Evolutionary conservation across 1,140 invertebrate genomes (phyloP).

Genomic region (Drosophila sp.): DNA sequence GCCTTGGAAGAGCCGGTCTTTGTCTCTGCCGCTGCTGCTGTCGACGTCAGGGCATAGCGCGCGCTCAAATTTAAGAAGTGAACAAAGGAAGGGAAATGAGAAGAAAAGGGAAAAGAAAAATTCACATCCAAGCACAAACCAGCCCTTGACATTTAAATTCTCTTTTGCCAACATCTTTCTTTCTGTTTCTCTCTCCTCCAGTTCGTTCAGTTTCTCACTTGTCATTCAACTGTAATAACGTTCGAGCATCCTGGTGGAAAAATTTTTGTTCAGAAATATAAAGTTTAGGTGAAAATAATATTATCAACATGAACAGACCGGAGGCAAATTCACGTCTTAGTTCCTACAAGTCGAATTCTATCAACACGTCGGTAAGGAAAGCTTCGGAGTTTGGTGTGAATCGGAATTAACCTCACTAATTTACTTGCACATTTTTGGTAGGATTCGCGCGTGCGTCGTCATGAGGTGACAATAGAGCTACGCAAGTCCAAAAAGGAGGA

Average conservation of each 20-base stretch:
- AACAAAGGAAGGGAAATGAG: constrained; percentile 31
- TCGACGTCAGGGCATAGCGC: not conserved
- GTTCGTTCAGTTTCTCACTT: constrained; percentile 52
- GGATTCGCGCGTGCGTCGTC: constrained; percentile 94
- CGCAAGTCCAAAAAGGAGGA: constrained; percentile 97
- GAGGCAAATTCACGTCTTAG: constrained; percentile 64
- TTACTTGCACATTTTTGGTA: constrained; percentile 73
- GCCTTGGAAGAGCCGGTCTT: constrained; percentile 40
- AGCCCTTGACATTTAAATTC: constrained; percentile 42
- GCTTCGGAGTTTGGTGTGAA: not conserved
- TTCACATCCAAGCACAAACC: constrained; percentile 7
- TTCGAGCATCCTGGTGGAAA: not conserved
- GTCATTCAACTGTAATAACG: constrained; percentile 22
- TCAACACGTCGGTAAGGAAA: constrained; percentile 69
- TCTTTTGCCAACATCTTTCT: constrained; percentile 13
- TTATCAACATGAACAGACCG: constrained; percentile 66
- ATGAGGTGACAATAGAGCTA: constrained; percentile 94
- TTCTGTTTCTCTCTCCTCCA: constrained; percentile 16
- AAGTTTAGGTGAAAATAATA: constrained; percentile 12
- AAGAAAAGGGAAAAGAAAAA: constrained; percentile 20
- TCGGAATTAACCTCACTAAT: constrained; percentile 52
- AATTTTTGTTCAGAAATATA: constrained; percentile 12
- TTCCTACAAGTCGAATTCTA: constrained; percentile 72
- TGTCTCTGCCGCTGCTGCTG: not conserved
- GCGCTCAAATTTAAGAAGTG: constrained; percentile 36